Percentiles rank a stretch among this genome's conserved stretches.
Conservation (phyloP, 2,113 vertebrate genomes). For the Calypte anna region DNA sequence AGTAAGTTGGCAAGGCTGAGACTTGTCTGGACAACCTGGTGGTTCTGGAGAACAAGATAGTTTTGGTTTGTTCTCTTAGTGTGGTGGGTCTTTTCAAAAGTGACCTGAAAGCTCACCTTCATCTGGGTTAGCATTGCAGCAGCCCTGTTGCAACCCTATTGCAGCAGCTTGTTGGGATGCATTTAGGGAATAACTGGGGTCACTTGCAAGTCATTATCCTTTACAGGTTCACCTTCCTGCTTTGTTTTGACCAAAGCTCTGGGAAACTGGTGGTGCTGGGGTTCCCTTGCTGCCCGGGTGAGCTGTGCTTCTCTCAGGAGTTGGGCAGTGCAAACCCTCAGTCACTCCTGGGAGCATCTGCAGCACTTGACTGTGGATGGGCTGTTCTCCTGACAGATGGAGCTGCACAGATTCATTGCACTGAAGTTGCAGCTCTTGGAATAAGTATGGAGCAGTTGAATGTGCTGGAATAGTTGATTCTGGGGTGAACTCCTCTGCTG, state of each 20-base stretch:
- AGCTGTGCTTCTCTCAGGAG: neutral
- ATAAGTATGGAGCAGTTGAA: neutral
- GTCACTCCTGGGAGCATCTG: neutral
- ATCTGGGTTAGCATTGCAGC: neutral
- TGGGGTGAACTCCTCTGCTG: neutral
- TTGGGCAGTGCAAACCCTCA: neutral
- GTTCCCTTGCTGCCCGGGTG: rapidly evolving
- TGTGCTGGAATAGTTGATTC: neutral
- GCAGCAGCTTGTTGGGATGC: neutral
- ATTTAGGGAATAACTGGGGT: neutral
- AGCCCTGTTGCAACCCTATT: neutral
- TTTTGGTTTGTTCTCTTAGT: neutral
- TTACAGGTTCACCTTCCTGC: neutral
- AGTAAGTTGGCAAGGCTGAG: neutral
- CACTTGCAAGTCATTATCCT: neutral
- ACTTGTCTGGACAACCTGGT: neutral
- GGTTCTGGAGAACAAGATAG: neutral
- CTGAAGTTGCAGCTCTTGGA: neutral
- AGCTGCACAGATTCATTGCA: neutral
- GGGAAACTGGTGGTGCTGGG: rapidly evolving
- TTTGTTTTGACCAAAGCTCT: neutral
- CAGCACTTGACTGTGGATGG: neutral
- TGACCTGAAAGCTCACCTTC: neutral
- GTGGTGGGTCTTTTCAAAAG: neutral
- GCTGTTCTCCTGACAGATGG: neutral